Conservation (phyloP, 2,888 invertebrate species). For the Tenthredo livida region DNA sequence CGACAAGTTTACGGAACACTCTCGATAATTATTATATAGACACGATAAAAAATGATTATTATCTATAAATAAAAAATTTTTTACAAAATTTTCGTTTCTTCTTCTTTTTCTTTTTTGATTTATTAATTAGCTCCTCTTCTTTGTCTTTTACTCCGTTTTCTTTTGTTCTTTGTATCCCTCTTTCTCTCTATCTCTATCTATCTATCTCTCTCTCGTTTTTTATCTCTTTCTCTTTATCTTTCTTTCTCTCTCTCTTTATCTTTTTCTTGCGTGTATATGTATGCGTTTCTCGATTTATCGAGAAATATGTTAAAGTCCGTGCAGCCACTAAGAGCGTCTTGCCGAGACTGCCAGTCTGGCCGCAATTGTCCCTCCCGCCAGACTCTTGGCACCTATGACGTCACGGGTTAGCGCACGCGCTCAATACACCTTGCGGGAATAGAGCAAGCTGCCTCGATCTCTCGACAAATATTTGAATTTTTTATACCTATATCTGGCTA, state of each 20-base stretch:
- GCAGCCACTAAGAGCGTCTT: slow-evolving; percentile 64
- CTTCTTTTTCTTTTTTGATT: neutral
- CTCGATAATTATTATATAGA: neutral
- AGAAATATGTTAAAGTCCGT: slow-evolving; percentile 42
- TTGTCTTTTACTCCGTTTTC: slow-evolving; percentile 1
- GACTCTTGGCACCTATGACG: slow-evolving; percentile 69
- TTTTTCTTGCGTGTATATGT: neutral
- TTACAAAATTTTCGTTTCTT: slow-evolving; percentile 8
- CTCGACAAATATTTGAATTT: neutral
- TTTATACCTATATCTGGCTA: too few species aligned
- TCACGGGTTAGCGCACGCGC: slow-evolving; percentile 73
- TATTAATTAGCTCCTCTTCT: neutral
- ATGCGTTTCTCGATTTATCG: slow-evolving; percentile 27
- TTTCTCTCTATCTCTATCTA: neutral
- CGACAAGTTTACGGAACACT: neutral
- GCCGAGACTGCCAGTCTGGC: slow-evolving; percentile 77
- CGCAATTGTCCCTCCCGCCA: slow-evolving; percentile 58
- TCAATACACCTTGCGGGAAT: slow-evolving; percentile 7
- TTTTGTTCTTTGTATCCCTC: neutral
- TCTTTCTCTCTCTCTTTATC: neutral
- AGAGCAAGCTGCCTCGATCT: neutral
- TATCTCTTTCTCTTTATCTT: neutral
- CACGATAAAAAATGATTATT: neutral
- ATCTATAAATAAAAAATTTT: neutral
- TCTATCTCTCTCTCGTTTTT: slow-evolving; percentile 7